These are phyloP conservation scores for Aurelia sp. DNA, from an alignment of 30 jellyfish, hydroid and myxozoan species.

Conservation along the genomic window DNA sequence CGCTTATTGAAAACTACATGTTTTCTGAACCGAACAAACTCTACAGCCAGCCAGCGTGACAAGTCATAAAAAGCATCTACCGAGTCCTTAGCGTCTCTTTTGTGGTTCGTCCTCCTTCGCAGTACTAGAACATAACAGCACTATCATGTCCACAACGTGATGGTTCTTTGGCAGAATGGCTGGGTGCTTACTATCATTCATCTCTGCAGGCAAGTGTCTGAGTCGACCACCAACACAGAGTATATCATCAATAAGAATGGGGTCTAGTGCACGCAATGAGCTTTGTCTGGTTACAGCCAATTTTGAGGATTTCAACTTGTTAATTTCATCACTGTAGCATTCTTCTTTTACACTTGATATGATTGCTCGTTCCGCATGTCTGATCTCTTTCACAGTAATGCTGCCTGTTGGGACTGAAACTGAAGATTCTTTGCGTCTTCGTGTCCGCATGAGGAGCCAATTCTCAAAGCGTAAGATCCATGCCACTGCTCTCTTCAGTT, in stretches of 20 bases:
- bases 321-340: constrained; percentile 26
- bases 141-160: constrained; percentile 38
- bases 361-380: constrained; percentile 37
- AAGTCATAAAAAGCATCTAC: too few species aligned
- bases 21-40: too few species aligned
- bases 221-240: constrained; percentile 74
- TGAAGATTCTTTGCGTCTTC: neutral
- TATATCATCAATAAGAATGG: constrained; percentile 38
- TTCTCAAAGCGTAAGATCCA: neutral
- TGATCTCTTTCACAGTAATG: constrained; percentile 8
- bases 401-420: neutral
- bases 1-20: too few species aligned
- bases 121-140: too few species aligned
- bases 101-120: too few species aligned
- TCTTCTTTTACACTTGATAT: constrained; percentile 41
- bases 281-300: constrained; percentile 3
- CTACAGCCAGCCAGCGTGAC: too few species aligned
- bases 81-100: too few species aligned
- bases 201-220: constrained; percentile 14
- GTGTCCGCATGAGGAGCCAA: neutral
- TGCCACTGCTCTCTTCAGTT: constrained; percentile 10
- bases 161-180: constrained; percentile 60
- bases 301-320: neutral
- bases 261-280: constrained; percentile 9
- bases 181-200: constrained; percentile 44